Percentiles rank a stretch among this genome's conserved stretches.
Evolutionary conservation across 2,797 vertebrate genomes (phyloP).

Genomic region (Pangasius macronema): DNA sequence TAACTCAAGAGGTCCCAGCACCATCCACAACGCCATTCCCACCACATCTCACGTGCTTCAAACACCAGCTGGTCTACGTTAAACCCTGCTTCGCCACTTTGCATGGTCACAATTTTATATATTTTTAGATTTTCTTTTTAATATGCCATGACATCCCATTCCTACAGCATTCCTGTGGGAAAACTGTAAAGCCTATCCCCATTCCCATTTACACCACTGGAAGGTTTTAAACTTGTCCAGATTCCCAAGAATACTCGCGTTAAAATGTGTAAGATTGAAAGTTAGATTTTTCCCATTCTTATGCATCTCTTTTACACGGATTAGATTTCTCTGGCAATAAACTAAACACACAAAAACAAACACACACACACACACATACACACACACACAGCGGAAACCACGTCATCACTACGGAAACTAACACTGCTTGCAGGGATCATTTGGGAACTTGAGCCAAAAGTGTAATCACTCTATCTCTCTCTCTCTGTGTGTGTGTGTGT

Average conservation of each 20-base stretch:
- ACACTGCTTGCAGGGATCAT: constrained; percentile 3
- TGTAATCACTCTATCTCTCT: constrained; percentile 3
- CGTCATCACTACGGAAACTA: constrained; percentile 12
- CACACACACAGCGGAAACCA: constrained; percentile 20
- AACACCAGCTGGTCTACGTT: not conserved
- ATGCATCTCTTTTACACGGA: not conserved
- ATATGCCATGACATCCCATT: not conserved
- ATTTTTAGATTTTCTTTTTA: not conserved
- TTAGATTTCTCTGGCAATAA: not conserved
- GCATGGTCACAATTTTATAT: not conserved
- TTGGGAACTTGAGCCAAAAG: constrained; percentile 23
- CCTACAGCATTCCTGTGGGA: not conserved
- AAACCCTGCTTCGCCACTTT: not conserved
- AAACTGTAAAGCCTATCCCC: not conserved
- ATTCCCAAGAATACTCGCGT: not conserved
- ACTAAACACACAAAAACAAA: constrained; percentile 3
- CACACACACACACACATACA: constrained; percentile 22
- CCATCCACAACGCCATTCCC: not conserved
- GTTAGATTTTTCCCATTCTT: not conserved
- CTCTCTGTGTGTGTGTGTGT: too few relatives aligned
- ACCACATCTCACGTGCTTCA: not conserved
- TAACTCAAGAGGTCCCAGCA: not conserved
- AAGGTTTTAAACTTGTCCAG: not conserved
- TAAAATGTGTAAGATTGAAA: not conserved
- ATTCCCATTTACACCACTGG: not conserved